Percentiles rank a stretch among this genome's conserved stretches.
phyloP scores from a whole-genome alignment of 2,113 vertebrate genomes.

The Hippocampus guttulatus region DNA sequence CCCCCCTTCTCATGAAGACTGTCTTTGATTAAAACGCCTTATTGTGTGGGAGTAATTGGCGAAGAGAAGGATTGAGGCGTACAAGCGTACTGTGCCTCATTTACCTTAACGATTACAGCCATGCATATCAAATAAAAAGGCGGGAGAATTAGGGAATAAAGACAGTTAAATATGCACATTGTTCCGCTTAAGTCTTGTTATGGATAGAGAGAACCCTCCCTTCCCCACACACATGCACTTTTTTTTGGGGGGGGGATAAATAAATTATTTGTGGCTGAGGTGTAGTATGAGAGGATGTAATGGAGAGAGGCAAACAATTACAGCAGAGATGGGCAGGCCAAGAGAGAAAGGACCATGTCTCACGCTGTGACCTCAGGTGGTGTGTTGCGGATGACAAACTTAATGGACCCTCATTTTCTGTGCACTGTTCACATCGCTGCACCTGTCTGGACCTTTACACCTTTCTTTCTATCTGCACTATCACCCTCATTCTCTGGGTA shows the following conservation, averaged over 20 bases:
- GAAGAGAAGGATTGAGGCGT: slow-evolving; percentile 24
- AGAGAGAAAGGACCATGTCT: slow-evolving; percentile 5
- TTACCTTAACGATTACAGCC: slow-evolving; percentile 40
- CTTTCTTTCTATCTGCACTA: slow-evolving; percentile 22
- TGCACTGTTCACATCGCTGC: slow-evolving; percentile 50
- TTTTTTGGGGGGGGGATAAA: not conserved
- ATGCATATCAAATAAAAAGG: slow-evolving; percentile 46
- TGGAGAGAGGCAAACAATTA: slow-evolving; percentile 40
- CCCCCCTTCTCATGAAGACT: slow-evolving; percentile 4
- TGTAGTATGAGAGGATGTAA: slow-evolving; percentile 21
- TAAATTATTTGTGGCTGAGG: slow-evolving; percentile 23
- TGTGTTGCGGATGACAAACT: slow-evolving; percentile 57
- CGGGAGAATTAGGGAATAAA: slow-evolving; percentile 13
- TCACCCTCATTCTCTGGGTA: slow-evolving; percentile 20
- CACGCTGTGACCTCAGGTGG: slow-evolving; percentile 47
- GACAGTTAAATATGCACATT: slow-evolving; percentile 12
- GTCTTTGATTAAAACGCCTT: slow-evolving; percentile 35
- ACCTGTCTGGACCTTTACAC: slow-evolving; percentile 53
- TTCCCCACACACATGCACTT: no score
- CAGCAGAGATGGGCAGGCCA: slow-evolving; percentile 1
- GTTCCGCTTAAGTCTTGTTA: slow-evolving; percentile 32
- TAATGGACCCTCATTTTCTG: slow-evolving; percentile 58
- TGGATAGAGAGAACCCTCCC: slow-evolving; percentile 24
- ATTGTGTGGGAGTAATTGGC: slow-evolving; percentile 37
- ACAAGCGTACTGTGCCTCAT: slow-evolving; percentile 15